Conservation (phyloP, 2,888 invertebrate genomes). For the Thalpophila matura region DNA sequence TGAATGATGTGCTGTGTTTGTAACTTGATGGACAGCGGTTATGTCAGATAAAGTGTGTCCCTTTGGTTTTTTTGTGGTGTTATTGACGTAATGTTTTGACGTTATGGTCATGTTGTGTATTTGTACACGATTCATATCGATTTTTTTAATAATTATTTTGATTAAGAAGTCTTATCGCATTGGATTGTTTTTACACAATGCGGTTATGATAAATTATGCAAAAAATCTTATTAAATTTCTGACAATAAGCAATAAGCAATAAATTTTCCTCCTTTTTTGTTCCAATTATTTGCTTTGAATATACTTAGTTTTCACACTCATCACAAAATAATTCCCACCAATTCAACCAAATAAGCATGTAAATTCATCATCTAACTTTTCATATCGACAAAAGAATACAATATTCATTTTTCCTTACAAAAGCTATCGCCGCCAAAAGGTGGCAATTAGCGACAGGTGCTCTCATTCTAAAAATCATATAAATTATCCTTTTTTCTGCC, state of each 20-base stretch:
- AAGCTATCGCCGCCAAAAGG: constrained; percentile 86
- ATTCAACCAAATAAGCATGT: constrained; percentile 43
- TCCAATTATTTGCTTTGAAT: background rate
- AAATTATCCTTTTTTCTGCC: constrained; percentile 80
- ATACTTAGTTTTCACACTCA: background rate
- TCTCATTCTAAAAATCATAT: constrained; percentile 80
- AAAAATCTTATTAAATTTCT: background rate
- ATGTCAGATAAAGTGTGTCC: constrained; percentile 62
- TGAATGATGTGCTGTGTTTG: constrained; percentile 62
- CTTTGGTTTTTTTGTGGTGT: constrained; percentile 19
- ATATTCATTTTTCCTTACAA: constrained; percentile 74
- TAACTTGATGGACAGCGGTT: constrained; percentile 59
- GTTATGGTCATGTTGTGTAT: constrained; percentile 1
- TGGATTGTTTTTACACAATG: too few species aligned
- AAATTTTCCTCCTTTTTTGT: background rate
- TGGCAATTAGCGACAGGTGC: constrained; percentile 90
- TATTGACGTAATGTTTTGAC: constrained; percentile 39
- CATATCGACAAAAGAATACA: constrained; percentile 40
- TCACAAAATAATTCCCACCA: constrained; percentile 30
- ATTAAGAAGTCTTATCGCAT: background rate
- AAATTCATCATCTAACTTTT: constrained; percentile 36
- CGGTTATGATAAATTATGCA: background rate
- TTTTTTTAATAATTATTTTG: background rate
- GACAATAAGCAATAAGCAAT: too few species aligned
- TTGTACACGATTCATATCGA: background rate